Evolutionary conservation across 2,113 vertebrate species (phyloP).

Genomic region (Oryzias curvinotus): DNA sequence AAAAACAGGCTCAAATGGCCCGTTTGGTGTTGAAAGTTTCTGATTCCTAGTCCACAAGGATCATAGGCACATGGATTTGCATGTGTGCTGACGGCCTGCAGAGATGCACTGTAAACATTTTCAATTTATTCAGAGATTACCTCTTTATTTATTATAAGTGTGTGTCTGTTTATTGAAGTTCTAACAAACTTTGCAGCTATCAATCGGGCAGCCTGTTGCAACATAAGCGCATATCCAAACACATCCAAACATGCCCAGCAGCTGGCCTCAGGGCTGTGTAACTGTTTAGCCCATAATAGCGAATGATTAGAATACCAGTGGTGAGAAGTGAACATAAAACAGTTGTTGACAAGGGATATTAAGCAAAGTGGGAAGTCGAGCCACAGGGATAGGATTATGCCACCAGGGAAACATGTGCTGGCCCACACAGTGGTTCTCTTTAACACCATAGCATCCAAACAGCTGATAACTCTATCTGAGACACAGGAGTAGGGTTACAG

Average conservation of each 20-base stretch:
- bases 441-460: slow-evolving; percentile 55
- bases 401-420: slow-evolving; percentile 62
- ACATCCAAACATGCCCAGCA: slow-evolving; percentile 49
- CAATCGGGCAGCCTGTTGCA: slow-evolving; percentile 42
- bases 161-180: slow-evolving; percentile 25
- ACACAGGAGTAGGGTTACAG: slow-evolving; percentile 23
- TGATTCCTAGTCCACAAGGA: too few relatives aligned
- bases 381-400: slow-evolving; percentile 61
- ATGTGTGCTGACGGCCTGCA: neutral
- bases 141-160: slow-evolving; percentile 3
- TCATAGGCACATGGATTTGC: neutral
- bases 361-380: slow-evolving; percentile 59
- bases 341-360: slow-evolving; percentile 71
- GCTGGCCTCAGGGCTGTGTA: slow-evolving; percentile 45
- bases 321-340: slow-evolving; percentile 59
- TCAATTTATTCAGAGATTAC: slow-evolving; percentile 4
- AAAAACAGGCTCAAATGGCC: too few relatives aligned
- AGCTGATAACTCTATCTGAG: slow-evolving; percentile 63
- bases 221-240: slow-evolving; percentile 57
- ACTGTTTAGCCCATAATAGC: slow-evolving; percentile 59
- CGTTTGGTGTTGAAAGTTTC: too few relatives aligned
- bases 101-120: slow-evolving; percentile 26
- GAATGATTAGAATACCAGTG: slow-evolving; percentile 64
- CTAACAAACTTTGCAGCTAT: slow-evolving; percentile 44
- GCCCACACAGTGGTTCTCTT: slow-evolving; percentile 55